phyloP scores from a whole-genome alignment of 2,888 invertebrate species.

The Abrostola triplasia region DNA sequence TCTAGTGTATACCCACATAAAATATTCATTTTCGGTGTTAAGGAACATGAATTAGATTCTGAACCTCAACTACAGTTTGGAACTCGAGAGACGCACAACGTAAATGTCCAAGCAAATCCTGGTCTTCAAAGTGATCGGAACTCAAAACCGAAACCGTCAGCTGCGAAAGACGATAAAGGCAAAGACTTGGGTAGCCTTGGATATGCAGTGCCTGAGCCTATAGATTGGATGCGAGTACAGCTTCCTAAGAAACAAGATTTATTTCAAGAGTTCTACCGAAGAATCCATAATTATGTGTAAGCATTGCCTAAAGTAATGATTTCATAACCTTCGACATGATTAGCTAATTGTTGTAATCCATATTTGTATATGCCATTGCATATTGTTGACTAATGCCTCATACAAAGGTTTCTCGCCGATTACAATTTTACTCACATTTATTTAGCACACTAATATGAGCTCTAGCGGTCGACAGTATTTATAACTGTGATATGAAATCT shows the following conservation, averaged over 20 bases:
- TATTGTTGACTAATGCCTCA: too few species aligned
- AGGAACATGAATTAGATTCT: slow-evolving; percentile 64
- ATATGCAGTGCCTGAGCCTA: slow-evolving; percentile 86
- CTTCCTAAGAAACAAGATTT: slow-evolving; percentile 91
- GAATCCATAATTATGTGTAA: slow-evolving; percentile 91
- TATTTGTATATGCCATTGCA: too few species aligned
- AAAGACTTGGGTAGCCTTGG: slow-evolving; percentile 88
- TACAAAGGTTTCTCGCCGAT: too few species aligned
- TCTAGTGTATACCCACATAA: background rate
- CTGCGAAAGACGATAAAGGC: slow-evolving; percentile 71
- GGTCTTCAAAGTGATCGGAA: slow-evolving; percentile 34
- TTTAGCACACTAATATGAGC: too few species aligned
- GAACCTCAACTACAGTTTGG: slow-evolving; percentile 68
- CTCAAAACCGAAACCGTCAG: slow-evolving; percentile 56
- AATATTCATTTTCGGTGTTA: slow-evolving; percentile 1
- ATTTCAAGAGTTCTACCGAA: slow-evolving; percentile 89
- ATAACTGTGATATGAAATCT: too few species aligned
- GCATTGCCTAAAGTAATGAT: slow-evolving; percentile 38
- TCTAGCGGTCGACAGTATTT: too few species aligned
- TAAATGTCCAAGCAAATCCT: slow-evolving; percentile 48
- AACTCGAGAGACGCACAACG: slow-evolving; percentile 55
- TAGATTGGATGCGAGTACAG: slow-evolving; percentile 90
- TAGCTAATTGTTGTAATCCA: too few species aligned
- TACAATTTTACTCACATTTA: too few species aligned
- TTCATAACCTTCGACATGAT: too few species aligned